Base-by-base conservation (phyloP, 2,113 vertebrate species). In the Gallinago media region DNA sequence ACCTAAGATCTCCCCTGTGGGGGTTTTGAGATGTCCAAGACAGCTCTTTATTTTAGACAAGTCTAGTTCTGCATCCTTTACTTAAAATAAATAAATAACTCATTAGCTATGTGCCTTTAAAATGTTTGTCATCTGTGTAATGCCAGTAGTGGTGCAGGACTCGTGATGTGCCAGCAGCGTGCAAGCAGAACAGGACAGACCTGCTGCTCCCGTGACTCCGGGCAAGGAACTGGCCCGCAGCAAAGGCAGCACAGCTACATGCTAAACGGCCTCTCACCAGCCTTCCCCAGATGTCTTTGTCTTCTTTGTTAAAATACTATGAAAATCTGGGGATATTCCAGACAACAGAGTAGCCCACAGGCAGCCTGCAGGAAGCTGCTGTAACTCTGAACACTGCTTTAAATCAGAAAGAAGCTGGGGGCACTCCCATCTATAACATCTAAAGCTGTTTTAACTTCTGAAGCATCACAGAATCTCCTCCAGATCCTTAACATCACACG, bases 311-410 rank as follows among this genome's bases (percentile, higher is more conserved):
- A 86, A 77, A 63, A 44, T 12, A 44, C 38, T 49, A 40, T 49
- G 47, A 56, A 85, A 91, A 92, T 47, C 38, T 36, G 17, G 31
- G 44, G 27, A 27, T 86, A 49, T 59, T 55, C 80, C 81, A 75
- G 66, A 74, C 34, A 40, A 65, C 15, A 66, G 55, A 55, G 67
- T 14, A 66, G 85, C 76, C 50, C 89, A 79, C 36, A 66, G 89
- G 81, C 66, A 94, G 34, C 66, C 66, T 74, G 36, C 62, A 67
- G 81, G 89, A 90, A 82, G 36, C 61, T 86, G 50, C 72, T 79
- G 40, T 50, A 71, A 66, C 18, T 71, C 61, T 56, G 56, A 83
- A 31, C 11, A 4, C 14, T 26, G 42, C 22, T 52, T 83, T 83
- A 52, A 47, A 50, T 38, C 72, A 26, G 36, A 32, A 32, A 87